phyloP scores from a whole-genome alignment of 2,888 invertebrate species.

The Eubasilissa splendida region DNA sequence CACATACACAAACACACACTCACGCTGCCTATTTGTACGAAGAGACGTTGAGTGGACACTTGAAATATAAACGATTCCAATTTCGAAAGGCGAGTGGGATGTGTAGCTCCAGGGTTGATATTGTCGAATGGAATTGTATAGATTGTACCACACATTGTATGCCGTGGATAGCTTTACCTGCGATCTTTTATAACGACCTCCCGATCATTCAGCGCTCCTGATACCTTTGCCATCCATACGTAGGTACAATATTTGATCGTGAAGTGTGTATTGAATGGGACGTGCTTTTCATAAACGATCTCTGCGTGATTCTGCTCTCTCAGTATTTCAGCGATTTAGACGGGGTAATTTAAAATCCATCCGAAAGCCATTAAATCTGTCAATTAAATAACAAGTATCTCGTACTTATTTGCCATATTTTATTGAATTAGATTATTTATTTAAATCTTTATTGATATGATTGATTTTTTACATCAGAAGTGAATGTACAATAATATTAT shows the following conservation, averaged over 20 bases:
- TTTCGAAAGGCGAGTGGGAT: constrained; percentile 56
- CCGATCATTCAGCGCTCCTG: constrained; percentile 41
- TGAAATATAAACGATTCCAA: constrained; percentile 59
- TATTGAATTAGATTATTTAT: neutral
- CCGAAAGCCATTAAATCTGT: too few species aligned
- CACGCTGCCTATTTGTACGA: constrained; percentile 48
- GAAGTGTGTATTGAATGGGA: constrained; percentile 36
- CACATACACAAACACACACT: constrained; percentile 34
- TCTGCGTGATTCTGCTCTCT: constrained; percentile 29
- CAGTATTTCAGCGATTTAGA: constrained; percentile 3
- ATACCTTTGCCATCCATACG: constrained; percentile 21
- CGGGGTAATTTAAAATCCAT: neutral
- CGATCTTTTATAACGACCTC: constrained; percentile 38
- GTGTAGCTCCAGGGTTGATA: constrained; percentile 54
- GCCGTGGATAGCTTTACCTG: constrained; percentile 41
- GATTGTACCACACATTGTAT: constrained; percentile 54
- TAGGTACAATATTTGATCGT: constrained; percentile 18
- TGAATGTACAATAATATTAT: too few species aligned
- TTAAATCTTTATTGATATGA: too few species aligned
- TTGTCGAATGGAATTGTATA: constrained; percentile 57
- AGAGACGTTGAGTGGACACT: constrained; percentile 54
- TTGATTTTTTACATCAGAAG: too few species aligned
- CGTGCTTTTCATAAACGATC: constrained; percentile 35
- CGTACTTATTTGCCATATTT: neutral
- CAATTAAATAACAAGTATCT: too few species aligned